These are phyloP conservation scores for Galeopterus variegatus DNA, from an alignment of 2,113 vertebrate species.

Conservation along the genomic window DNA sequence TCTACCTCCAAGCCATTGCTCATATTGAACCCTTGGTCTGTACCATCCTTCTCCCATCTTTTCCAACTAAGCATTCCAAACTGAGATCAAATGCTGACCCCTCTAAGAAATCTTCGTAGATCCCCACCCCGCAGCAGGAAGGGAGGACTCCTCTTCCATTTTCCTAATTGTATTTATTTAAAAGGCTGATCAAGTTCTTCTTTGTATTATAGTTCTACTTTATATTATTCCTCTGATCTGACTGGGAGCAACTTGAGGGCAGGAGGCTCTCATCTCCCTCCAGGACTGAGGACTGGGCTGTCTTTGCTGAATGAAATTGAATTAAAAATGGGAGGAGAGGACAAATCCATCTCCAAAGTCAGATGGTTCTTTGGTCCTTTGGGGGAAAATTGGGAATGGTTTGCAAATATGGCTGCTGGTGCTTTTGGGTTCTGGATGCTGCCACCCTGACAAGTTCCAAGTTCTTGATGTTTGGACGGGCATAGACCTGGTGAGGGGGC, in stretches of 20 bases:
- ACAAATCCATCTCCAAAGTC: background rate
- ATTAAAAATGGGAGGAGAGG: background rate
- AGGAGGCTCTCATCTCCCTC: background rate
- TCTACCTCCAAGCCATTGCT: background rate
- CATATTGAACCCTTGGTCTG: background rate
- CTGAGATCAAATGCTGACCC: background rate
- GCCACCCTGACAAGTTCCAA: background rate
- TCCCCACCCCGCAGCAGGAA: background rate
- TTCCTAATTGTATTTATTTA: background rate
- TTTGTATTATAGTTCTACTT: background rate
- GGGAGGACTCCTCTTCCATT: background rate
- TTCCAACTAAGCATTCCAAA: background rate
- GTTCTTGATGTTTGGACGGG: background rate
- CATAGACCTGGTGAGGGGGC: background rate
- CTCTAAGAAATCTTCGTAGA: conserved; percentile 7
- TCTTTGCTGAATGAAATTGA: conserved; percentile 17
- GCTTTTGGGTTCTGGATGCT: background rate
- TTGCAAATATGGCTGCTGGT: background rate
- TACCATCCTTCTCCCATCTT: background rate
- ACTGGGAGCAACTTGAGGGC: background rate
- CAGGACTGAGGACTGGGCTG: background rate
- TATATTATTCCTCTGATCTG: background rate
- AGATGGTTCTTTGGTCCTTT: background rate
- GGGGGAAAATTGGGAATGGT: background rate
- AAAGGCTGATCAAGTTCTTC: background rate